phyloP scores from a whole-genome alignment of 2,888 invertebrate species.

The Hemaris fuciformis region DNA sequence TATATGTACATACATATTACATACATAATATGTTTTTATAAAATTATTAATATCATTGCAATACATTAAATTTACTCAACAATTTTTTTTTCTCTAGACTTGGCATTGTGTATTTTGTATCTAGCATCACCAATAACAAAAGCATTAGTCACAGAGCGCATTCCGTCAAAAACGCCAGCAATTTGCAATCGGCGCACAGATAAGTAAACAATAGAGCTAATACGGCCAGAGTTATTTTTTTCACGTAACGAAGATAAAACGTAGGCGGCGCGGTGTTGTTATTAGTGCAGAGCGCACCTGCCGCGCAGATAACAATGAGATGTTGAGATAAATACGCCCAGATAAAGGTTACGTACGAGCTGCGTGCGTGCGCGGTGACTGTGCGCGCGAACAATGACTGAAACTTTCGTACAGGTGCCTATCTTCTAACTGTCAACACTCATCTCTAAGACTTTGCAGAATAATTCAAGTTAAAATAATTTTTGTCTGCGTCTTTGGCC shows the following conservation, averaged over 20 bases:
- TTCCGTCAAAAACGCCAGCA: background rate
- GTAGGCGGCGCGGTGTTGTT: constrained; percentile 5
- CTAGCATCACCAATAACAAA: background rate
- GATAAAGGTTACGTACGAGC: constrained; percentile 46
- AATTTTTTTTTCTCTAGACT: background rate
- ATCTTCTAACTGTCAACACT: background rate
- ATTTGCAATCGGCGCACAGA: background rate
- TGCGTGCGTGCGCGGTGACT: constrained; percentile 58
- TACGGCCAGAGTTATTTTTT: background rate
- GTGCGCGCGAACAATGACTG: constrained; percentile 61
- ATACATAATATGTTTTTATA: no score
- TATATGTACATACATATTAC: no score
- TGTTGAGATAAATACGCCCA: constrained; percentile 55
- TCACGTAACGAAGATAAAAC: constrained; percentile 6
- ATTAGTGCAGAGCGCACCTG: constrained; percentile 48
- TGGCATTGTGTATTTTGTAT: background rate
- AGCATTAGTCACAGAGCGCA: background rate
- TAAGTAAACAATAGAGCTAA: constrained; percentile 5
- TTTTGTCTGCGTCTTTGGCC: no score
- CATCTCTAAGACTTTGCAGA: background rate
- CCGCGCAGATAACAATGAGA: constrained; percentile 53
- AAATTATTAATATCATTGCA: no score
- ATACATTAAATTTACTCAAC: background rate
- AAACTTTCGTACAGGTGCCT: constrained; percentile 59
- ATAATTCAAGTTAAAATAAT: no score